phyloP scores from a whole-genome alignment of 2,113 vertebrate species.

The Macrotis lagotis region DNA sequence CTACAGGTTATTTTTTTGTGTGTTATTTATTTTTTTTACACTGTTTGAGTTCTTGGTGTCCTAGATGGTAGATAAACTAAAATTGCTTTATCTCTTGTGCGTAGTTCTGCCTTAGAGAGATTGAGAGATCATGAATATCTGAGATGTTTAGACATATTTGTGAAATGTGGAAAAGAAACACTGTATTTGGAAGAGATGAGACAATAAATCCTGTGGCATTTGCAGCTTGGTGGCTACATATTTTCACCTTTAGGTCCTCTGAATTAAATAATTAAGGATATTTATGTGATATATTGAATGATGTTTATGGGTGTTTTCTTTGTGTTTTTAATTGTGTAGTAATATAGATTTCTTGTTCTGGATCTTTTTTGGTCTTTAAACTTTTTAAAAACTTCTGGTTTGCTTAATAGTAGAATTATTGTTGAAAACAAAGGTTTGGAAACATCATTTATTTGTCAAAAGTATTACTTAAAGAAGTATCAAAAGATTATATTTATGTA shows the following conservation, averaged over 20 bases:
- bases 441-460: neutral
- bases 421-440: neutral
- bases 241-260: neutral
- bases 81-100: neutral
- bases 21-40: neutral
- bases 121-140: neutral
- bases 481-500: neutral
- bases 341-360: neutral
- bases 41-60: neutral
- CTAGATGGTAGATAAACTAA: neutral
- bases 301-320: neutral
- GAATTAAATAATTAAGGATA: accelerated
- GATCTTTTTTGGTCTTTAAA: neutral
- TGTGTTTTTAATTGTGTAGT: accelerated
- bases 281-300: neutral
- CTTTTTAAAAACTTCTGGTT: neutral
- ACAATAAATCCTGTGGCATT: accelerated
- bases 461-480: neutral
- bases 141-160: neutral
- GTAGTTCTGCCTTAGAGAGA: neutral
- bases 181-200: neutral
- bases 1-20: too few relatives aligned
- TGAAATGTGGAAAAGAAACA: neutral
- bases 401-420: neutral
- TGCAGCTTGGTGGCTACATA: accelerated